These are phyloP conservation scores for Tetheella fluctuosa DNA, from an alignment of 2,888 invertebrate genomes.

Conservation along the genomic window DNA sequence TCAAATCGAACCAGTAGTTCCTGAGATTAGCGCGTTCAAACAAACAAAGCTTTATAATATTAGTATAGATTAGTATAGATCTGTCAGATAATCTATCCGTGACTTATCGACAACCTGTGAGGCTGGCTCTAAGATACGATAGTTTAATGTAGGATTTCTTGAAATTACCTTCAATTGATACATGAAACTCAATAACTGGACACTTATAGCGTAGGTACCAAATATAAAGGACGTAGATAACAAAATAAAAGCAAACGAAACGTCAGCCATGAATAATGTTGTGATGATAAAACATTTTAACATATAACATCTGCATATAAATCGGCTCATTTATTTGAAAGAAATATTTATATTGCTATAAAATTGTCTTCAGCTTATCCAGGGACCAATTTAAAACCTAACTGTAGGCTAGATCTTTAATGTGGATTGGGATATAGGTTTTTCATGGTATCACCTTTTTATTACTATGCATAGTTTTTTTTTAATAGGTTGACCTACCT, in stretches of 20 bases:
- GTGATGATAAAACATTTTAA: conserved; percentile 54
- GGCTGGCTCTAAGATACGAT: no score
- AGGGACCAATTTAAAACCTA: conserved; percentile 8
- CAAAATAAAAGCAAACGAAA: conserved; percentile 44
- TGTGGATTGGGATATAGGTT: background rate
- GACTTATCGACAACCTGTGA: no score
- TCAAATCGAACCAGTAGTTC: no score
- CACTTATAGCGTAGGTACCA: background rate
- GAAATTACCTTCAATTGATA: background rate
- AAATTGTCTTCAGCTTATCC: conserved; percentile 10
- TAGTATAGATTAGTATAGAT: no score
- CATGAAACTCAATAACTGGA: background rate
- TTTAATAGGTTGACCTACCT: background rate
- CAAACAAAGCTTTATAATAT: no score
- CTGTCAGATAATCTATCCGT: no score
- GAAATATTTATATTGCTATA: conserved; percentile 10
- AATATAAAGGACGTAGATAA: conserved; percentile 14
- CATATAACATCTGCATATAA: conserved; percentile 60
- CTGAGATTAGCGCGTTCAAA: no score
- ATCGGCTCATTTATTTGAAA: conserved; percentile 53
- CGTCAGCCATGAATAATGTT: conserved; percentile 49
- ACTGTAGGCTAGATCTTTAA: background rate
- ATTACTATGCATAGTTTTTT: background rate
- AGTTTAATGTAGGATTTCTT: no score
- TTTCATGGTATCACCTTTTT: background rate